Percentiles rank a stretch among this genome's conserved stretches.
Evolutionary conservation across 2,797 vertebrate genomes (phyloP).

Genomic region (Pipistrellus nathusii): DNA sequence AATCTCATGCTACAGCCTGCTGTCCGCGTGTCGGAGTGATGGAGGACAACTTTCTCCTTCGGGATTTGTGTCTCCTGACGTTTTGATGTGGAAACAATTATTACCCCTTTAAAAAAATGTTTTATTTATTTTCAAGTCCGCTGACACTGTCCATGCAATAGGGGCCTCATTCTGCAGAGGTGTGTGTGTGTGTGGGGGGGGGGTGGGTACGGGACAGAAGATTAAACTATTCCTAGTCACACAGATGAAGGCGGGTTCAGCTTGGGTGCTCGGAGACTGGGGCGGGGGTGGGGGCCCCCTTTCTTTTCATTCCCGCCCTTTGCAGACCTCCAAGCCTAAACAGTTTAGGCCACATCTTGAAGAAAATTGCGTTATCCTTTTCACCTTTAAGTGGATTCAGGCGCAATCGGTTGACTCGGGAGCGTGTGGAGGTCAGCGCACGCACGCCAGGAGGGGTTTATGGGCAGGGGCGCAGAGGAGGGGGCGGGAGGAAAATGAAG

Average conservation of each 20-base stretch:
- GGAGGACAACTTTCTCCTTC: too few species aligned
- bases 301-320: constrained; percentile 84
- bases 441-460: constrained; percentile 71
- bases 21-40: too few species aligned
- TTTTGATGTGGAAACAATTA: too few species aligned
- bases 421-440: constrained; percentile 84
- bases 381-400: constrained; percentile 89
- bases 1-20: not conserved
- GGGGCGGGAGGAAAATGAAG: constrained; percentile 64
- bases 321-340: constrained; percentile 85
- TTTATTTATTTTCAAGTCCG: constrained; percentile 62
- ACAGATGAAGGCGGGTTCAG: constrained; percentile 75
- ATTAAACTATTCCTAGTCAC: constrained; percentile 82
- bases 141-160: constrained; percentile 79
- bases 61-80: too few species aligned
- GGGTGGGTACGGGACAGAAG: constrained; percentile 57
- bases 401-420: constrained; percentile 84
- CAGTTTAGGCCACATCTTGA: constrained; percentile 85
- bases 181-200: not conserved
- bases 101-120: too few species aligned
- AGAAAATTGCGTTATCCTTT: constrained; percentile 88
- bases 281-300: constrained; percentile 55
- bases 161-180: constrained; percentile 75
- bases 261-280: constrained; percentile 61
- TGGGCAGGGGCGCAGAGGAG: not conserved